Evolutionary conservation across 2,888 invertebrate genomes (phyloP).

Genomic region (Caenorhabditis drosophilae): DNA sequence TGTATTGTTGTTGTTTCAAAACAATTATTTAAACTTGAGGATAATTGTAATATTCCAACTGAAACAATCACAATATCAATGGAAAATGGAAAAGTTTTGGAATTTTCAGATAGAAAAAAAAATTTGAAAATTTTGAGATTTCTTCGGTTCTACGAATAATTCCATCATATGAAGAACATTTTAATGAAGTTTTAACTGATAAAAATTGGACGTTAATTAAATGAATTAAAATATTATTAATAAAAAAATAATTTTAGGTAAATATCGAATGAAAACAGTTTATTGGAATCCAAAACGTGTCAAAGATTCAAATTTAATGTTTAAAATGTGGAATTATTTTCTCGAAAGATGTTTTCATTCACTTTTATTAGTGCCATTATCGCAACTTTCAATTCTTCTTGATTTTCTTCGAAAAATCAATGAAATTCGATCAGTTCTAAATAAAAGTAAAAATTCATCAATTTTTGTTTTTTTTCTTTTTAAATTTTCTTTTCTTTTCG

Average conservation of each 20-base stretch:
- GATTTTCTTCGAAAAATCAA: slow-evolving; percentile 24
- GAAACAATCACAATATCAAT: slow-evolving; percentile 28
- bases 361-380: slow-evolving; percentile 20
- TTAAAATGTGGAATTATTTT: slow-evolving; percentile 21
- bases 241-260: slow-evolving; percentile 11
- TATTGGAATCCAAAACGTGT: slow-evolving; percentile 22
- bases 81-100: slow-evolving; percentile 29
- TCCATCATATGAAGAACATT: slow-evolving; percentile 1
- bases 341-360: slow-evolving; percentile 23
- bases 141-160: slow-evolving; percentile 23
- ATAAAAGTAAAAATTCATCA: slow-evolving; percentile 1
- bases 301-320: slow-evolving; percentile 18
- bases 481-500: too few relatives aligned
- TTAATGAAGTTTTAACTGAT: neutral
- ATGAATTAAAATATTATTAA: neutral
- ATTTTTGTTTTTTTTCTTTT: neutral
- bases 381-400: slow-evolving; percentile 4
- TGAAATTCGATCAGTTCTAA: slow-evolving; percentile 23
- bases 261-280: slow-evolving; percentile 19
- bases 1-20: slow-evolving; percentile 17
- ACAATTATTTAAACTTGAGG: slow-evolving; percentile 15
- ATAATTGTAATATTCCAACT: slow-evolving; percentile 14
- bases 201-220: neutral
- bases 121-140: too few relatives aligned
- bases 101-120: too few relatives aligned